Conservation (phyloP, 2,888 invertebrate genomes). For the Scaptomyza polygonia region DNA sequence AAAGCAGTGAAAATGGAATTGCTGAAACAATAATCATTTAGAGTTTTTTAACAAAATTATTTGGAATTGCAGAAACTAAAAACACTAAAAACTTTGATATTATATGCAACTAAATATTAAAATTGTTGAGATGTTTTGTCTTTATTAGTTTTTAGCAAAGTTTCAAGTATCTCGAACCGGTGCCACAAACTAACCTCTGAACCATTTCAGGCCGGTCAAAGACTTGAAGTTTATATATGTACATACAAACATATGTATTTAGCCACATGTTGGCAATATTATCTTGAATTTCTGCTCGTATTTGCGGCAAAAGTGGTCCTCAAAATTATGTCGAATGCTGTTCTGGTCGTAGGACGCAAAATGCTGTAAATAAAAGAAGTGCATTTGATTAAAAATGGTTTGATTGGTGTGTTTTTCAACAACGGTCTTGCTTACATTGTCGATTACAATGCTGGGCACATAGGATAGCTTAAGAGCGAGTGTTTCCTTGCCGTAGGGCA, state of each 20-base stretch:
- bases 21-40: too few relatives aligned
- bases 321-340: constrained; percentile 73
- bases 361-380: constrained; percentile 44
- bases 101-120: too few relatives aligned
- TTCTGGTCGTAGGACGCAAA: constrained; percentile 74
- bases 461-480: constrained; percentile 74
- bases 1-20: neutral
- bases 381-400: neutral
- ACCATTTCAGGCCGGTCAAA: neutral
- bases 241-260: neutral
- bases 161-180: neutral
- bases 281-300: constrained; percentile 70
- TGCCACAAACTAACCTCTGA: too few relatives aligned
- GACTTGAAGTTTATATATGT: neutral
- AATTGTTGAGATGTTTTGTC: too few relatives aligned
- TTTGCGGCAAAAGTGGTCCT: constrained; percentile 67
- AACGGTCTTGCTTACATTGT: constrained; percentile 68
- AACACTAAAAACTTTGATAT: too few relatives aligned
- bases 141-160: neutral
- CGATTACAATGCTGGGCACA: constrained; percentile 81
- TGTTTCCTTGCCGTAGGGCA: constrained; percentile 79
- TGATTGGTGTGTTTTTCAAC: neutral
- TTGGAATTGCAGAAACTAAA: too few relatives aligned
- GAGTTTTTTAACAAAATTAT: too few relatives aligned
- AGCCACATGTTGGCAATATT: constrained; percentile 63